Percentiles rank a stretch among this genome's conserved stretches.
These are phyloP conservation scores for Drosophila pandora DNA, from an alignment of 1,140 invertebrate species.

Conservation along the genomic window DNA sequence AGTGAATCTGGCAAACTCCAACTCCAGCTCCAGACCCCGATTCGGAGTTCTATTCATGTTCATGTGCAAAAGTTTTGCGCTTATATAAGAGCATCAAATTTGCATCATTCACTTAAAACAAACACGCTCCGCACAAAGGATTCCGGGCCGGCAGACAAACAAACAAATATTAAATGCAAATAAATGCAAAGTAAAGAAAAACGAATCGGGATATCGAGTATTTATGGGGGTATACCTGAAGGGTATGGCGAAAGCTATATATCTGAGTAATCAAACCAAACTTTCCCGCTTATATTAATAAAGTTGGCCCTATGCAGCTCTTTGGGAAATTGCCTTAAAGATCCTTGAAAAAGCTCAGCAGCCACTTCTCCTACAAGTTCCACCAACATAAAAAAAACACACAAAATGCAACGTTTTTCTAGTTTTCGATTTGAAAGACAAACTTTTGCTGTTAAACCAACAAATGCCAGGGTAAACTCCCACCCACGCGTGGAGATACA, in stretches of 20 bases:
- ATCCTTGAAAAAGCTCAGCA: constrained; percentile 52
- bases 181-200: constrained; percentile 66
- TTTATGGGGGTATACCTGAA: constrained; percentile 35
- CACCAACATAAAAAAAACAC: constrained; percentile 18
- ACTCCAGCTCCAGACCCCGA: constrained; percentile 15
- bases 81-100: constrained; percentile 80
- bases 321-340: constrained; percentile 57
- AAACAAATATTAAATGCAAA: constrained; percentile 82
- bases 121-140: constrained; percentile 51
- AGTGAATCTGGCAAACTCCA: constrained; percentile 20
- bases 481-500: constrained; percentile 3
- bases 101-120: constrained; percentile 82
- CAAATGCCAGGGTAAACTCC: constrained; percentile 52
- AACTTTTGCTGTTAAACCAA: constrained; percentile 80
- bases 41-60: constrained; percentile 55
- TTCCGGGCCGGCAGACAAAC: constrained; percentile 60
- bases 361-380: not conserved
- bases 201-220: constrained; percentile 49
- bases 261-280: constrained; percentile 42
- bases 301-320: constrained; percentile 21
- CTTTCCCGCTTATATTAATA: constrained; percentile 29
- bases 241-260: constrained; percentile 21
- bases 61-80: constrained; percentile 77
- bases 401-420: constrained; percentile 73
- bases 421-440: constrained; percentile 78